Evolutionary conservation across 2,888 invertebrate genomes (phyloP).

Genomic region (Heteromurus nitidus): DNA sequence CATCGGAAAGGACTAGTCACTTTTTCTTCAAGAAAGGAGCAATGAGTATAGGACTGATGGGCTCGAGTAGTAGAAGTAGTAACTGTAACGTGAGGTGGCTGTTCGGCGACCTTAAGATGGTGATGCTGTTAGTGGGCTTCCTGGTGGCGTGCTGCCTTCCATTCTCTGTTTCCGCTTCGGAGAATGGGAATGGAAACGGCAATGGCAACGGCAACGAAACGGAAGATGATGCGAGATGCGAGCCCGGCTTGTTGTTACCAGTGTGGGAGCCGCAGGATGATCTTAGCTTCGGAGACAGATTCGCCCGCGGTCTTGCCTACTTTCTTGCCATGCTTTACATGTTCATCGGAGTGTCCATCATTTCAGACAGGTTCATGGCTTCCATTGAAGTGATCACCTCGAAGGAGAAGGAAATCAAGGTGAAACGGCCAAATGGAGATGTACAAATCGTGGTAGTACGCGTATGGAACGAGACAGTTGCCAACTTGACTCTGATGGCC

Average conservation of each 20-base stretch:
- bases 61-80: slow-evolving; percentile 46
- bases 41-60: slow-evolving; percentile 50
- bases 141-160: slow-evolving; percentile 47
- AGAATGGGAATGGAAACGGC: slow-evolving; percentile 31
- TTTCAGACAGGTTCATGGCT: slow-evolving; percentile 79
- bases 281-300: slow-evolving; percentile 84
- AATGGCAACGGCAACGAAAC: slow-evolving; percentile 37
- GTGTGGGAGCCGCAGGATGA: slow-evolving; percentile 90
- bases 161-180: slow-evolving; percentile 1
- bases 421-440: slow-evolving; percentile 32
- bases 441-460: slow-evolving; percentile 74
- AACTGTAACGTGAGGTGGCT: slow-evolving; percentile 41
- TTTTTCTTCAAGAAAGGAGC: no score
- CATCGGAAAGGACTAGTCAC: no score
- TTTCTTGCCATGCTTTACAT: slow-evolving; percentile 80
- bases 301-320: slow-evolving; percentile 92
- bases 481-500: slow-evolving; percentile 79
- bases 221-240: slow-evolving; percentile 78
- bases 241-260: slow-evolving; percentile 90
- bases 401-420: slow-evolving; percentile 75
- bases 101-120: slow-evolving; percentile 50
- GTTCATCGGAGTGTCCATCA: slow-evolving; percentile 79
- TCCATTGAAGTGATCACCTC: slow-evolving; percentile 79
- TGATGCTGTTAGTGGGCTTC: slow-evolving; percentile 50
- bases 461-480: slow-evolving; percentile 79